phyloP scores from a whole-genome alignment of 2,888 invertebrate genomes.

The Tineola bisselliella region DNA sequence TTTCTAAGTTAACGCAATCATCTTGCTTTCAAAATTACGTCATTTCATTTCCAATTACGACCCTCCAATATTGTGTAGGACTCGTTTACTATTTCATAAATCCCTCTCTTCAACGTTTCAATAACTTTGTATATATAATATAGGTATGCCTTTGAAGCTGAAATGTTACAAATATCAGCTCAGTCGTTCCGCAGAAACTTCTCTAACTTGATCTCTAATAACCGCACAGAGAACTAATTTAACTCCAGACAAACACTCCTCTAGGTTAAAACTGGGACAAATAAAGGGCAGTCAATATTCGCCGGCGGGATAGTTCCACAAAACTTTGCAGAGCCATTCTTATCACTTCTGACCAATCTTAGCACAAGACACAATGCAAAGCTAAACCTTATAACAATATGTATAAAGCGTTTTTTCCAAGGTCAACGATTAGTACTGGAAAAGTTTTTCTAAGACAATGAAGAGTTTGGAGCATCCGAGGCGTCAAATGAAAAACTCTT shows the following conservation, averaged over 20 bases:
- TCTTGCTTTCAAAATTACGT: slow-evolving; percentile 15
- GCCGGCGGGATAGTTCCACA: slow-evolving; percentile 14
- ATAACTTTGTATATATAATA: too few species aligned
- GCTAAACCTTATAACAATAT: background rate
- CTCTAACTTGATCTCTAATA: background rate
- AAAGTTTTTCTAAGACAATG: slow-evolving; percentile 1
- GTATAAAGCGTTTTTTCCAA: background rate
- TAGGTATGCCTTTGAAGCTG: background rate
- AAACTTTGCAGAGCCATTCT: slow-evolving; percentile 4
- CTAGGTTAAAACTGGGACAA: slow-evolving; percentile 14
- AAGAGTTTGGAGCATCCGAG: slow-evolving; percentile 1
- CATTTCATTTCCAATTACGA: slow-evolving; percentile 16
- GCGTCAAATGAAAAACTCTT: slow-evolving; percentile 12
- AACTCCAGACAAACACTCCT: slow-evolving; percentile 7
- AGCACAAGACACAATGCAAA: background rate
- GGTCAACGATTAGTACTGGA: background rate
- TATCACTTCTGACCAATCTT: slow-evolving; percentile 9
- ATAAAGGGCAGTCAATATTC: slow-evolving; percentile 14
- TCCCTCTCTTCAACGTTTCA: background rate
- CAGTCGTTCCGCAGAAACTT: background rate
- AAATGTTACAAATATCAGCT: background rate
- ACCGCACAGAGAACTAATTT: slow-evolving; percentile 11
- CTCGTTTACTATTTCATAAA: background rate
- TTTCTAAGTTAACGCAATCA: background rate
- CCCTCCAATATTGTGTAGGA: background rate